Percentiles rank a stretch among this genome's conserved stretches.
Evolutionary conservation across 1,140 invertebrate species (phyloP).

Genomic region (Lepidostoma basale): DNA sequence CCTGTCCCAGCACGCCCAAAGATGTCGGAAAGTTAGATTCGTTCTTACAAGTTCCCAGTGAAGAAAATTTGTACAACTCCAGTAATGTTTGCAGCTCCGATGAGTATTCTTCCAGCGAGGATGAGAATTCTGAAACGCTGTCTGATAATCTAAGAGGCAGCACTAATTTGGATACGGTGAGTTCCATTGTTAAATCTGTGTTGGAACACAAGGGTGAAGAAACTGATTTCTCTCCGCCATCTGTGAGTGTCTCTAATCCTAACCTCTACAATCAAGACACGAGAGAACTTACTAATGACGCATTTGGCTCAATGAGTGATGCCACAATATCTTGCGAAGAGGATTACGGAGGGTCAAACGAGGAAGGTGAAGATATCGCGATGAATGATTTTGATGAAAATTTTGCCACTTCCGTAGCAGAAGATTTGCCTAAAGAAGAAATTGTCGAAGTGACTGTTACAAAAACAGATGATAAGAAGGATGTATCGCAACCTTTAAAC

Average conservation of each 20-base stretch:
- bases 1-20: conserved; percentile 55
- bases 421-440: neutral
- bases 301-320: neutral
- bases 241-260: neutral
- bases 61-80: conserved; percentile 53
- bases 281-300: neutral
- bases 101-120: conserved; percentile 55
- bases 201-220: conserved; percentile 53
- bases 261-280: neutral
- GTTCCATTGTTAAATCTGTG: conserved; percentile 62
- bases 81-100: conserved; percentile 56
- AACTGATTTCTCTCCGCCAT: neutral
- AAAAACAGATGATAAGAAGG: neutral
- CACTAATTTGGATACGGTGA: conserved; percentile 59
- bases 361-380: neutral
- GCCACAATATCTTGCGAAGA: neutral
- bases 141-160: conserved; percentile 48
- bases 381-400: conserved; percentile 2
- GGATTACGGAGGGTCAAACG: neutral
- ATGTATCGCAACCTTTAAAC: neutral
- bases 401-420: neutral
- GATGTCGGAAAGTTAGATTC: conserved; percentile 52
- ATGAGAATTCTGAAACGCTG: conserved; percentile 56
- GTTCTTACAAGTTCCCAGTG: conserved; percentile 54
- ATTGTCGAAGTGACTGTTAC: neutral